Evolutionary conservation across 1,140 invertebrate genomes (phyloP), one percentile per base, ranked within the genome.

Genomic region (Sitobion miscanthi): DNA sequence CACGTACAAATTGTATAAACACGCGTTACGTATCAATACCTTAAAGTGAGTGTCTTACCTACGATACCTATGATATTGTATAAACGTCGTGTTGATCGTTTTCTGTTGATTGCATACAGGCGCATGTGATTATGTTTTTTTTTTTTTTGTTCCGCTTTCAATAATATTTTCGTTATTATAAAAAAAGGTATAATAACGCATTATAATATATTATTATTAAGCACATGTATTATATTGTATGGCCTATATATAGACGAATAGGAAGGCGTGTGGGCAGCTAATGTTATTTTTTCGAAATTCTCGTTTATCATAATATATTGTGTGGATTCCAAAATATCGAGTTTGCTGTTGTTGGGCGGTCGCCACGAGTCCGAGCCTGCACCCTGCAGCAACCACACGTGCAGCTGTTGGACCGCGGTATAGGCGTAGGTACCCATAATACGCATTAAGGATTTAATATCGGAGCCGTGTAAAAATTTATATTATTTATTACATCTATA

Each of bases 101-200:
- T 77, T 77, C 62, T n/a, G 62, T 77, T 77, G n/a, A 77, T n/a
- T 5, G 30, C 62, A n/a, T 5, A n/a, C 5, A 77, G 62, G 52
- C 52, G 52, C 21, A 52, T 17, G n/a, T 30, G 30, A 77, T 77
- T 77, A 77, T 77, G 17, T 69, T 57, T 30, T 62, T n/a, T 69
- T n/a, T n/a, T 69, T 69, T 77, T 77, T 77, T 77, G 62, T 77
- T 77, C 62, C n/a, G 62, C 62, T 77, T 30, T 77, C 62, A n/a
- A 77, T 77, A 77, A n/a, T 77, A 4, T 77, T n/a, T 77, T 77
- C 62, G 5, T 77, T 77, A 77, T 77, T 69, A n/a, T n/a, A n/a
- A n/a, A n/a, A n/a, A 69, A 69, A 69, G 30, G 62, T 69, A n/a
- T n/a, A n/a, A 77, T 14, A n/a, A n/a, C 5, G 0, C 20, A 69